These are phyloP conservation scores for Zosterops hypoxanthus DNA, from an alignment of 2,113 vertebrate genomes.

Conservation along the genomic window DNA sequence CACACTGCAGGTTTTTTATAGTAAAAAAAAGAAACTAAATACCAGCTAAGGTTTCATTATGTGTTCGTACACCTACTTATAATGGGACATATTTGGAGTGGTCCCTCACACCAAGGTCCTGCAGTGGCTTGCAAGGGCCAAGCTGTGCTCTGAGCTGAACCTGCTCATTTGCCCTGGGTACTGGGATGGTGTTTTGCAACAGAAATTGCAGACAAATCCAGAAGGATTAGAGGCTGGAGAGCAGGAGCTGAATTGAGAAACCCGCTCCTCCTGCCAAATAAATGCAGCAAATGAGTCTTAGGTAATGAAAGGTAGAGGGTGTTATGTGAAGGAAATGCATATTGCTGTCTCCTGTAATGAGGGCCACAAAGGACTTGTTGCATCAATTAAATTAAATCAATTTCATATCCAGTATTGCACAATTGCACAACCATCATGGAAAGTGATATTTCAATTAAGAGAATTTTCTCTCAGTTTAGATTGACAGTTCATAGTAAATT, in stretches of 20 bases:
- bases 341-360: not conserved
- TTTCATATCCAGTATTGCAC: not conserved
- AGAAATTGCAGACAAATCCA: not conserved
- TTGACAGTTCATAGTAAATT: not conserved
- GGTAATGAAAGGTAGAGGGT: not conserved
- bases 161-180: not conserved
- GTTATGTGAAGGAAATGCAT: not conserved
- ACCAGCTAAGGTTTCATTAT: not conserved
- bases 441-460: not conserved
- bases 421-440: not conserved
- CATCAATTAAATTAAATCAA: conserved; percentile 4
- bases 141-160: not conserved
- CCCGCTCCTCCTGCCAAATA: conserved; percentile 1
- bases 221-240: not conserved
- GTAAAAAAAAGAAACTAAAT: not conserved
- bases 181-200: not conserved
- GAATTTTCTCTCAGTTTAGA: not conserved
- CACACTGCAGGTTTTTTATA: not conserved
- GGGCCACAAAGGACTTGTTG: not conserved
- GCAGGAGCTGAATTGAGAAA: not conserved
- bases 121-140: not conserved
- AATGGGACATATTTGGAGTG: not conserved
- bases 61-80: accelerated
- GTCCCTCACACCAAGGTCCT: not conserved
- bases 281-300: not conserved